Conservation (phyloP, 2,888 invertebrate species). For the Nipponacmea schrenckii region DNA sequence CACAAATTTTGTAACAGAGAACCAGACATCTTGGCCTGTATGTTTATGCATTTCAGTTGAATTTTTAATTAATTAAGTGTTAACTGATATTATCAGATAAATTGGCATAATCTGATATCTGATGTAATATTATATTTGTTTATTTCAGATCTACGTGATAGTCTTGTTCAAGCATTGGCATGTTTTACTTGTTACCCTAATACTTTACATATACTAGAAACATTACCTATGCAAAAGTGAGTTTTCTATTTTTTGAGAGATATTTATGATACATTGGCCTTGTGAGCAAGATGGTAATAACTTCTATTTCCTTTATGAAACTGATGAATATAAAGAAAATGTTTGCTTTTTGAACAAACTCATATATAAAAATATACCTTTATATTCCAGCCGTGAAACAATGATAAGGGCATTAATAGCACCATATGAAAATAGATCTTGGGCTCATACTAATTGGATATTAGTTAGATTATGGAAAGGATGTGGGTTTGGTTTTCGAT, state of each 20-base stretch:
- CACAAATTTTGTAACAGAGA: no score
- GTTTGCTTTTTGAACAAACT: no score
- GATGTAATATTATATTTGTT: no score
- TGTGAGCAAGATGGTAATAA: no score
- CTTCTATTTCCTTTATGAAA: no score
- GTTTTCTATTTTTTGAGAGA: slow-evolving; percentile 37
- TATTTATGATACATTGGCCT: background rate
- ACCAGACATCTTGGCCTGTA: no score
- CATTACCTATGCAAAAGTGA: slow-evolving; percentile 75
- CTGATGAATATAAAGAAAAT: no score
- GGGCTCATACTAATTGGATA: slow-evolving; percentile 87
- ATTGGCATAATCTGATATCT: no score
- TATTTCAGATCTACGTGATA: slow-evolving; percentile 77
- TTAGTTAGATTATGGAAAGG: slow-evolving; percentile 83
- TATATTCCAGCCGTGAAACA: slow-evolving; percentile 42
- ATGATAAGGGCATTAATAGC: slow-evolving; percentile 79
- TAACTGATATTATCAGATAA: no score
- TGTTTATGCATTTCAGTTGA: no score
- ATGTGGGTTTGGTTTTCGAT: slow-evolving; percentile 80
- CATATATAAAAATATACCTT: background rate
- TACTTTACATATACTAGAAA: slow-evolving; percentile 79
- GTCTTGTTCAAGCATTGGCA: slow-evolving; percentile 80
- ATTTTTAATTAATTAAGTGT: no score
- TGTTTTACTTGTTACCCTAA: slow-evolving; percentile 80
- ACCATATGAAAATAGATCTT: slow-evolving; percentile 84